Conservation (phyloP, 53 echinoderm and acorn worm species). For the Stichopus horrens region DNA sequence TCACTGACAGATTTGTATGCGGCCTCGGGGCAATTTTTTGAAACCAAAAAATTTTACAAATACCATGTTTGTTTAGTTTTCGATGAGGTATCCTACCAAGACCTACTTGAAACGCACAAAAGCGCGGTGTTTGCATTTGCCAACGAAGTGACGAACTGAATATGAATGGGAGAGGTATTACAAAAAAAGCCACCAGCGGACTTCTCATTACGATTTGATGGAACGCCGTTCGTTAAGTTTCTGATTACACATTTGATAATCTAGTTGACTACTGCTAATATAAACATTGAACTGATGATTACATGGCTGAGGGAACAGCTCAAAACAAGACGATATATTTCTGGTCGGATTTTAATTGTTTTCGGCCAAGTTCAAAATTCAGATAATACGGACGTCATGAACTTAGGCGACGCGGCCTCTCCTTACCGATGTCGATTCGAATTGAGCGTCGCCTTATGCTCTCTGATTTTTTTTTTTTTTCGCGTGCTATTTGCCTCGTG, state of each 20-base stretch:
- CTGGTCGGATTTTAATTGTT: slow-evolving; percentile 28
- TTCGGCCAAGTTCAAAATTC: slow-evolving; percentile 34
- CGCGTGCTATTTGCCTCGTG: not conserved
- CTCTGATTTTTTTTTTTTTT: not conserved
- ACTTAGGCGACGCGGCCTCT: not conserved
- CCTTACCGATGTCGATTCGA: not conserved
- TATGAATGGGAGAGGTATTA: slow-evolving; percentile 14
- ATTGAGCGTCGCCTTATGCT: slow-evolving; percentile 2
- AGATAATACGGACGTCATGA: not conserved
- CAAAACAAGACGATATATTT: slow-evolving; percentile 35
- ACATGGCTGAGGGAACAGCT: slow-evolving; percentile 35
- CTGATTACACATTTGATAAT: slow-evolving; percentile 48
- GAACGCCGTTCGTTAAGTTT: slow-evolving; percentile 38
- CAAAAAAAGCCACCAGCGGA: slow-evolving; percentile 21
- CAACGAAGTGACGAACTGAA: slow-evolving; percentile 29
- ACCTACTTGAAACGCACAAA: slow-evolving; percentile 41
- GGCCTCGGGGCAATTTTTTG: slow-evolving; percentile 43
- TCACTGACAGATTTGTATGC: slow-evolving; percentile 51
- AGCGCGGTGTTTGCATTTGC: slow-evolving; percentile 38
- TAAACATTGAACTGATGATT: slow-evolving; percentile 47
- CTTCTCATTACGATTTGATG: slow-evolving; percentile 24
- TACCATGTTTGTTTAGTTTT: slow-evolving; percentile 53
- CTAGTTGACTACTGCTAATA: slow-evolving; percentile 49
- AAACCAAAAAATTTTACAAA: slow-evolving; percentile 46
- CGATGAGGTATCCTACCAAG: slow-evolving; percentile 30